phyloP scores from a whole-genome alignment of 1,140 invertebrate genomes.

The Drosophila triauraria region DNA sequence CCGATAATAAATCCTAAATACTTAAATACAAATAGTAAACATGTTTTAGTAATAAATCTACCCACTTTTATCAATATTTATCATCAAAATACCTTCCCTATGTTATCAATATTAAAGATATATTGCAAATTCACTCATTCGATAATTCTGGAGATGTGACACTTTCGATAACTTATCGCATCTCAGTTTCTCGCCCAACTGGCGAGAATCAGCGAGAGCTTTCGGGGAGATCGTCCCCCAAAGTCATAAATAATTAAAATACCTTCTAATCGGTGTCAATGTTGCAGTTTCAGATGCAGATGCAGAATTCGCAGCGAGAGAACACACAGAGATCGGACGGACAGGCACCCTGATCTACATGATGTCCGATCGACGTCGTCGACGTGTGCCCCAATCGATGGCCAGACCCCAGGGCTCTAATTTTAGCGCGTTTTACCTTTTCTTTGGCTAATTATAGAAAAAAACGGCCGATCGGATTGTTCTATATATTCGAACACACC shows the following conservation, averaged over 20 bases:
- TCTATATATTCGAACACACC: constrained; percentile 49
- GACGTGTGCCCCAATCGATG: constrained; percentile 79
- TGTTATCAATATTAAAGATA: neutral
- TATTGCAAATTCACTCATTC: neutral
- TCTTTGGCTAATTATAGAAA: constrained; percentile 45
- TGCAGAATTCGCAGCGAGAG: constrained; percentile 28
- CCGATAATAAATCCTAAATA: neutral
- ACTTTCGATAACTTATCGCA: neutral
- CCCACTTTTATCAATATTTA: no score
- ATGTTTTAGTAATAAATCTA: no score
- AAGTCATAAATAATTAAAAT: constrained; percentile 84
- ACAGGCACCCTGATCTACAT: constrained; percentile 57
- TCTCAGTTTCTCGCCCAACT: no score
- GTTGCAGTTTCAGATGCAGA: constrained; percentile 29
- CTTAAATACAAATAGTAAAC: neutral
- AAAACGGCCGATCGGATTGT: constrained; percentile 40
- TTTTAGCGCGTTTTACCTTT: constrained; percentile 70
- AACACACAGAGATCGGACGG: constrained; percentile 33
- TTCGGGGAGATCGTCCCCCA: constrained; percentile 51
- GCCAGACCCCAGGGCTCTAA: constrained; percentile 57
- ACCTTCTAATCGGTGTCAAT: constrained; percentile 83
- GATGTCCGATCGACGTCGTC: constrained; percentile 40
- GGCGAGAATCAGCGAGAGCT: constrained; percentile 13
- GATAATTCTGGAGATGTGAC: neutral
- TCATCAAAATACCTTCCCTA: no score